phyloP scores from a whole-genome alignment of 2,113 vertebrate species.

The Brachirus orientalis region DNA sequence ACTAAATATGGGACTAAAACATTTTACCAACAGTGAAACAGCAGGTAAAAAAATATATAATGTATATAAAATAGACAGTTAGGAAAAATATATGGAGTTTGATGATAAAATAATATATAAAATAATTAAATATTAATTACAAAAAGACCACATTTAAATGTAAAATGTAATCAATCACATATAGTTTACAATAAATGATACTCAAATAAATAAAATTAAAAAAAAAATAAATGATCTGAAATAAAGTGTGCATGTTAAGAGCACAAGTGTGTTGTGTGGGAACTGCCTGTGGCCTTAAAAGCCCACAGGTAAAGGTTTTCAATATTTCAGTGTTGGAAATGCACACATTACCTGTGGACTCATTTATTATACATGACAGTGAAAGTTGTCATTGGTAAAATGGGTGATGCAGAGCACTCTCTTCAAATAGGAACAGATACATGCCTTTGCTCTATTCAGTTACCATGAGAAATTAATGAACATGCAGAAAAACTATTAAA shows the following conservation, averaged over 20 bases:
- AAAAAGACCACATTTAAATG: neutral
- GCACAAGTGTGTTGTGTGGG: constrained; percentile 22
- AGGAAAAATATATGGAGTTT: neutral
- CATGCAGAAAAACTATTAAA: constrained; percentile 20
- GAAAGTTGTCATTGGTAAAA: constrained; percentile 51
- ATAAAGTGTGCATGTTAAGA: neutral
- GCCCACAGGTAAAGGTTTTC: constrained; percentile 54
- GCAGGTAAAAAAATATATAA: neutral
- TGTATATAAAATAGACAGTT: neutral
- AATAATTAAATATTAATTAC: neutral
- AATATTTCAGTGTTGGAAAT: constrained; percentile 62
- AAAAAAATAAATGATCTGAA: too few species aligned
- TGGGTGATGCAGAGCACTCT: constrained; percentile 46
- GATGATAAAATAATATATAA: neutral
- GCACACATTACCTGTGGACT: constrained; percentile 45
- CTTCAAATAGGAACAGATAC: constrained; percentile 40
- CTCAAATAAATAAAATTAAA: too few species aligned
- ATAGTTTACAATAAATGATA: neutral
- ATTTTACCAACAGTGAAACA: too few species aligned
- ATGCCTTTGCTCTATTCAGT: constrained; percentile 31
- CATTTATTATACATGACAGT: constrained; percentile 52
- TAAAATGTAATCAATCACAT: too few species aligned
- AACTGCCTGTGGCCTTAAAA: constrained; percentile 48
- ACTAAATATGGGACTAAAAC: too few species aligned
- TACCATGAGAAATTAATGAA: constrained; percentile 62